A percentile compares a stretch with the other conserved stretches of the same genome.
These are phyloP conservation scores for Drosophila tanythrix DNA, from an alignment of 2,888 invertebrate species.

Conservation along the genomic window DNA sequence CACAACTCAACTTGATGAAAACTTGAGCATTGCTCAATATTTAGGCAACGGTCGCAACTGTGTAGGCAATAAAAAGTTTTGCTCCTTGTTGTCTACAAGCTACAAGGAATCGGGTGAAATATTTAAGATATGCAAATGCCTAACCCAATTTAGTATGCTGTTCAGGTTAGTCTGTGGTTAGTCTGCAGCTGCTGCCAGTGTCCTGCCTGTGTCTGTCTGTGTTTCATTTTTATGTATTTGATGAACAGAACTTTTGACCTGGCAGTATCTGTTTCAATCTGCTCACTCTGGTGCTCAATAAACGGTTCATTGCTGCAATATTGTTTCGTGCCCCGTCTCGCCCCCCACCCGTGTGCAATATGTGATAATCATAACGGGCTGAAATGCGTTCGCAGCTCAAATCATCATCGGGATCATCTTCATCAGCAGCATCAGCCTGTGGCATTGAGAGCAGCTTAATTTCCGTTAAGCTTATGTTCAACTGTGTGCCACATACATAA, in stretches of 20 bases:
- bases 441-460: slow-evolving; percentile 53
- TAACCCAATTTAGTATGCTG: slow-evolving; percentile 17
- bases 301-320: slow-evolving; percentile 12
- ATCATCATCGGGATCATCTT: slow-evolving; percentile 9
- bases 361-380: slow-evolving; percentile 15
- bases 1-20: background rate
- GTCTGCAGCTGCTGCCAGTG: background rate
- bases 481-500: slow-evolving; percentile 4
- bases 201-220: background rate
- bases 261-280: slow-evolving; percentile 21
- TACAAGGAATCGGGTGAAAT: slow-evolving; percentile 3
- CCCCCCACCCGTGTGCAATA: background rate
- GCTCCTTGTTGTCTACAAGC: background rate
- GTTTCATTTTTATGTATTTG: background rate
- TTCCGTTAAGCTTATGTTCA: slow-evolving; percentile 40
- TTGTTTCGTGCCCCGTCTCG: slow-evolving; percentile 6
- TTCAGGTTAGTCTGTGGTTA: background rate
- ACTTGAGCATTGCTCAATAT: background rate
- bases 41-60: background rate
- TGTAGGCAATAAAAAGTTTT: slow-evolving; percentile 28
- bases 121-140: slow-evolving; percentile 60
- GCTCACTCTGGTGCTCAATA: slow-evolving; percentile 22
- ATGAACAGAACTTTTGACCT: slow-evolving; percentile 13
- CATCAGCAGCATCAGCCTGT: slow-evolving; percentile 8
- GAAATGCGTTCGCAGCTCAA: slow-evolving; percentile 17